These are phyloP conservation scores for Rhyacophila evoluta DNA, from an alignment of 2,888 invertebrate genomes.

Conservation along the genomic window DNA sequence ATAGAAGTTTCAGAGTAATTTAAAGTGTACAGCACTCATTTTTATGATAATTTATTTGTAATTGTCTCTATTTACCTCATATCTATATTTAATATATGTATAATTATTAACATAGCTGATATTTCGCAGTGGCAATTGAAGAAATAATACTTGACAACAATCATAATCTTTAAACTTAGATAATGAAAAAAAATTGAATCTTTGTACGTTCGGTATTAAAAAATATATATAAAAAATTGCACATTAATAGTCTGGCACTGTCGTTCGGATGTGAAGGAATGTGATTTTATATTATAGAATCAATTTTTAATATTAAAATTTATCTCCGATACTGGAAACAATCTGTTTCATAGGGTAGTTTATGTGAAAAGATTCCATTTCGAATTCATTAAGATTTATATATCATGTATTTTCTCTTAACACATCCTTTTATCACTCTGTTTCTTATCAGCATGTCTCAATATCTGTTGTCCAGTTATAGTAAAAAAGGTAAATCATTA, in stretches of 20 bases:
- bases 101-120: not conserved
- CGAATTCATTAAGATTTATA: no score
- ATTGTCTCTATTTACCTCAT: conserved; percentile 3
- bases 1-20: no score
- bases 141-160: not conserved
- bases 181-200: not conserved
- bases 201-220: not conserved
- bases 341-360: not conserved
- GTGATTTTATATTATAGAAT: conserved; percentile 5
- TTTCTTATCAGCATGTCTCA: no score
- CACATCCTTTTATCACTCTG: no score
- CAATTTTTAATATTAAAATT: not conserved
- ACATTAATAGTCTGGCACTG: not conserved
- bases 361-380: not conserved
- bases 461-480: no score
- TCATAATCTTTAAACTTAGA: conserved; percentile 8
- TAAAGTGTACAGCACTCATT: not conserved
- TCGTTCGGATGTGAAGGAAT: not conserved
- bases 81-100: not conserved
- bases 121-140: not conserved
- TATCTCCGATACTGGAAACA: not conserved
- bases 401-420: no score
- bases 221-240: not conserved
- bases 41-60: not conserved
- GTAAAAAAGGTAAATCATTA: no score